phyloP scores from a whole-genome alignment of 2,113 vertebrate genomes.

The Tricholaema leucomelas region DNA sequence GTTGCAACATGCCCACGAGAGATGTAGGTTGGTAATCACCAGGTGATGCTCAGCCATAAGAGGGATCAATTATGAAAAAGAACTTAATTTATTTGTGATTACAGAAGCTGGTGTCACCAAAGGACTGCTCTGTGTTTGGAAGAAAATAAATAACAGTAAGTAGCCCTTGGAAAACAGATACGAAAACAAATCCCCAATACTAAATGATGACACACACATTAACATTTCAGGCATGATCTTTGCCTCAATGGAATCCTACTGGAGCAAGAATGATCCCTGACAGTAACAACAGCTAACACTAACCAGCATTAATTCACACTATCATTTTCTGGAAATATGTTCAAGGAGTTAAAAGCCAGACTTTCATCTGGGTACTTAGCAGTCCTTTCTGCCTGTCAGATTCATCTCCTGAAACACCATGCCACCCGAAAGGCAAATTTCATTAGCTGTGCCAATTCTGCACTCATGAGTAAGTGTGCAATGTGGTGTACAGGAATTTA shows the following conservation, averaged over 20 bases:
- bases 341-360: constrained; percentile 53
- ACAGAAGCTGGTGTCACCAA: background rate
- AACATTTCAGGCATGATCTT: background rate
- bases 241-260: background rate
- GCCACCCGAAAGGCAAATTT: constrained; percentile 49
- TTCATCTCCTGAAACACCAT: constrained; percentile 38
- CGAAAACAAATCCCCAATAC: background rate
- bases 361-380: constrained; percentile 47
- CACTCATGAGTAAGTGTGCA: constrained; percentile 62
- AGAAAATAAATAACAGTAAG: background rate
- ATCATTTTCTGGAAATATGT: constrained; percentile 24
- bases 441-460: constrained; percentile 61
- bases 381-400: constrained; percentile 52
- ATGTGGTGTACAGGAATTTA: constrained; percentile 61
- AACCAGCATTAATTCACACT: constrained; percentile 20
- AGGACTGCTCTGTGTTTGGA: background rate
- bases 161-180: background rate
- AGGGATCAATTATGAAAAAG: background rate
- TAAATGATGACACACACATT: background rate
- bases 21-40: background rate
- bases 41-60: background rate
- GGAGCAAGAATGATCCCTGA: constrained; percentile 16
- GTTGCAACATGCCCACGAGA: background rate
- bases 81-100: background rate
- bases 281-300: constrained; percentile 11